Evolutionary conservation across 2,113 vertebrate genomes (phyloP).

Genomic region (Empidonax alnorum): DNA sequence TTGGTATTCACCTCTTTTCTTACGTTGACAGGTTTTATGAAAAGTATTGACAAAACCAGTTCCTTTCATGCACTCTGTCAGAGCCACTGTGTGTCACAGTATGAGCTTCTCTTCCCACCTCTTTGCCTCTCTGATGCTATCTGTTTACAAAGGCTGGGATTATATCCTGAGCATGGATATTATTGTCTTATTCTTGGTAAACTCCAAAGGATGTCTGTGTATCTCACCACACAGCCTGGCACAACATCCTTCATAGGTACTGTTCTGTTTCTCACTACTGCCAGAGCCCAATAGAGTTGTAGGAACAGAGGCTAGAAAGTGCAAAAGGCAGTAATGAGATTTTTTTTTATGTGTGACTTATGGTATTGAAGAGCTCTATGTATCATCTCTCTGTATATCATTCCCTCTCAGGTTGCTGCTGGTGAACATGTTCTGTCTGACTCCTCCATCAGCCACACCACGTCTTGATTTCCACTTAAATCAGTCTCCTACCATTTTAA

Average conservation of each 20-base stretch:
- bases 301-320: neutral
- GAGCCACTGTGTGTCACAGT: neutral
- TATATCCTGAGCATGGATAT: neutral
- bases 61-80: neutral
- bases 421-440: neutral
- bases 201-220: conserved; percentile 18
- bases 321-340: conserved; percentile 7
- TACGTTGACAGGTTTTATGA: conserved; percentile 15
- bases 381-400: neutral
- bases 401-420: neutral
- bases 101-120: conserved; percentile 1
- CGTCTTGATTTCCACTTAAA: conserved; percentile 43
- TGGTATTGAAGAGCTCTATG: neutral
- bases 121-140: conserved; percentile 8
- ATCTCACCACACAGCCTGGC: conserved; percentile 14
- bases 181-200: neutral
- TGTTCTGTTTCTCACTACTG: conserved; percentile 8
- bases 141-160: neutral
- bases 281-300: neutral
- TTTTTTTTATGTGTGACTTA: neutral
- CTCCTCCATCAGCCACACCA: neutral
- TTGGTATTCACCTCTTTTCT: neutral
- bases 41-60: neutral
- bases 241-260: conserved; percentile 22
- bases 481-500: conserved; percentile 18